Conservation (phyloP, 2,888 invertebrate genomes). For the Chrysina gloriosa region DNA sequence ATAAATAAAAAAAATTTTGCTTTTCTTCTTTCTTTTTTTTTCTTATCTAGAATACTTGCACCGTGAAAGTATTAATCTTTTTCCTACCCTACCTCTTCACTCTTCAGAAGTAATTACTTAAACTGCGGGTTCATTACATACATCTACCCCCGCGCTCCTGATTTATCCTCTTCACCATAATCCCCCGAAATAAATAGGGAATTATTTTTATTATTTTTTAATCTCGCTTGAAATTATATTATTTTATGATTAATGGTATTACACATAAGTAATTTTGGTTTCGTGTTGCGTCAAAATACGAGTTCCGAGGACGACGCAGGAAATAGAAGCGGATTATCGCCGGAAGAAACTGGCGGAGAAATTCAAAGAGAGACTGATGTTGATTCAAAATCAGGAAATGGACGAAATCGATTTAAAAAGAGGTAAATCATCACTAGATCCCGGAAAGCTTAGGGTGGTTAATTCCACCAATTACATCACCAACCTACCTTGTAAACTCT, state of each 20-base stretch:
- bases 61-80: too few species aligned
- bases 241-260: too few species aligned
- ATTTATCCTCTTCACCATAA: neutral
- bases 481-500: too few species aligned
- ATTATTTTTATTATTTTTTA: too few species aligned
- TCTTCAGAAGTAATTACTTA: too few species aligned
- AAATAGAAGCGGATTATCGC: constrained; percentile 93
- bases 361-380: constrained; percentile 83
- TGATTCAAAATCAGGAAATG: constrained; percentile 88
- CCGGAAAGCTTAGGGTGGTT: too few species aligned
- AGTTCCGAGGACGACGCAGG: constrained; percentile 93
- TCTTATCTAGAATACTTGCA: neutral
- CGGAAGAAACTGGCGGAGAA: constrained; percentile 84
- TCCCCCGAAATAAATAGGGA: too few species aligned
- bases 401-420: constrained; percentile 82
- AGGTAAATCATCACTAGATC: constrained; percentile 70
- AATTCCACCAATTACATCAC: too few species aligned
- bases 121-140: too few species aligned
- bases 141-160: neutral
- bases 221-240: too few species aligned
- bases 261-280: constrained; percentile 80
- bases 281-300: constrained; percentile 93
- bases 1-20: neutral
- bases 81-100: too few species aligned
- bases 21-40: constrained; percentile 1